Evolutionary conservation across 2,888 invertebrate species (phyloP), one percentile per base, ranked within the genome.

Genomic region (Eueremaeus valkanovi): DNA sequence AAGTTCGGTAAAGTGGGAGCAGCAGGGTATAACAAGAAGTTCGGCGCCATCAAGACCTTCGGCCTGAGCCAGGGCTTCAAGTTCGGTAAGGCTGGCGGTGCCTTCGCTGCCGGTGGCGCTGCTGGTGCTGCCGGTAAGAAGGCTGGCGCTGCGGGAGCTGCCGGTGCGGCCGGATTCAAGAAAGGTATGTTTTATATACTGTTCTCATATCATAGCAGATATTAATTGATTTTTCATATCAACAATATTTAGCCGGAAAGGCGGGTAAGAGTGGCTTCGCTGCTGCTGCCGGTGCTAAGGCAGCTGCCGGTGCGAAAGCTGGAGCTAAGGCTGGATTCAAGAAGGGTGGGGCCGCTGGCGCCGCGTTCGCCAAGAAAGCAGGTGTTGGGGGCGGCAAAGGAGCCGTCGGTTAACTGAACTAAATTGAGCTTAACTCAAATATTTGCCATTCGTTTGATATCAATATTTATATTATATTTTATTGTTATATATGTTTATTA

Each of bases 51-150:
- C 42, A 74, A 74, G 63, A 74, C 74, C 21, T 74, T 74, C 31
- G 74, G 74, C 3, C 21, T 66, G 74, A 63, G 63, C n/a, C 74
- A 74, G 29, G 74, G 75, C 27, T 75, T 75, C 73, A 75, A 75
- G 49, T 75, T 75, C 66, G 75, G 75, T 31, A 75, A 75, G 42
- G 75, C 75, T 61, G 75, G 73, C 73, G 75, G 75, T 33, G 73
- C 61, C 21, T 73, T 58, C 33, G 75, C 75, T 42, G 75, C 75
- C 11, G 75, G 75, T 61, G 75, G 75, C 3, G 75, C 75, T 0
- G 73, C 51, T 16, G 72, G 72, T 24, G 49, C 18, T 18, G 45
- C 40, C 18, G 72, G 29, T 6, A 42, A 27, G 18, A 72, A 72
- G 49, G 72, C 13, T 24, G 72, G 45, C 21, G 1, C 18, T 2